These are phyloP conservation scores for Athene cunicularia DNA, from an alignment of 2,113 vertebrate species.

Conservation along the genomic window DNA sequence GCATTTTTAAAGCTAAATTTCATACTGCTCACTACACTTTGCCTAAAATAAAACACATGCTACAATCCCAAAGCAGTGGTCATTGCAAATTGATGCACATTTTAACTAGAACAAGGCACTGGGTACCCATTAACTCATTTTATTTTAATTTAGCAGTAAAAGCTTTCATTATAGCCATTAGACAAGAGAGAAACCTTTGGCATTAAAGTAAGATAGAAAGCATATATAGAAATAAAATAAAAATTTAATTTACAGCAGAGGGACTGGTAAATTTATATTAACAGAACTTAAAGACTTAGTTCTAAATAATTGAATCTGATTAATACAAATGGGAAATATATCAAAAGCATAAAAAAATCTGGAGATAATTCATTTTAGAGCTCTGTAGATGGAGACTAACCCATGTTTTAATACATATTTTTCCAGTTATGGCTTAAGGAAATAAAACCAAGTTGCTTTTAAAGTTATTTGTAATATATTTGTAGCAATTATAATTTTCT, in stretches of 20 bases:
- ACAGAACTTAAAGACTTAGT: neutral
- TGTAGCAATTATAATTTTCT: neutral
- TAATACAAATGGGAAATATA: conserved; percentile 1
- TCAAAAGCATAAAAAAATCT: neutral
- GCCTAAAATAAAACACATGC: neutral
- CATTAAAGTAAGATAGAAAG: neutral
- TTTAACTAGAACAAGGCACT: conserved; percentile 42
- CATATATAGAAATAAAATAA: conserved; percentile 34
- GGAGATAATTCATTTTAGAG: neutral
- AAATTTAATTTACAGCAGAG: neutral
- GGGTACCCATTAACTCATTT: conserved; percentile 18
- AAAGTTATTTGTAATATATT: neutral
- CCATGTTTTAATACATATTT: neutral
- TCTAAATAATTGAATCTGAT: conserved; percentile 23
- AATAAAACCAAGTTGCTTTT: neutral
- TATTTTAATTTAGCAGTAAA: conserved; percentile 54
- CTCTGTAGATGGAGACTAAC: neutral
- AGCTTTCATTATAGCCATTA: conserved; percentile 50
- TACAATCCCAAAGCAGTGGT: conserved; percentile 5
- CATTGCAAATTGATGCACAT: conserved; percentile 24
- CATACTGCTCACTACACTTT: neutral
- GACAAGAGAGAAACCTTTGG: neutral
- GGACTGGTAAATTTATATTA: neutral
- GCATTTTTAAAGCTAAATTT: neutral
- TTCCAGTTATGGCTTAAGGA: neutral